A percentile compares a stretch with the other conserved stretches of the same genome.
phyloP scores from a whole-genome alignment of 2,113 vertebrate species.

The Lamprotornis superbus region DNA sequence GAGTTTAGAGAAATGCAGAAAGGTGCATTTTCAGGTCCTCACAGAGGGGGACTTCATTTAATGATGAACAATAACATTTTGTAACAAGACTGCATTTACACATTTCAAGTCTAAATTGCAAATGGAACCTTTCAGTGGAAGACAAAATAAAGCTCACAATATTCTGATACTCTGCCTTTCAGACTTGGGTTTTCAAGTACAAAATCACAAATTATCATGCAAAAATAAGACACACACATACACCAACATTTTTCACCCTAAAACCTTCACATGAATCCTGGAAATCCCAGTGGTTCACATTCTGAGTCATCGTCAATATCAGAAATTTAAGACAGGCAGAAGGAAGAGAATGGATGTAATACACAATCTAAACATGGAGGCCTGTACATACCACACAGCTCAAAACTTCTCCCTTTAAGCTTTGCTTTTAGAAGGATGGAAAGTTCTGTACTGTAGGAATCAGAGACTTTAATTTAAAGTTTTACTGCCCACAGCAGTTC shows the following conservation, averaged over 20 bases:
- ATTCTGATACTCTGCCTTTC: not conserved
- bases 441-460: not conserved
- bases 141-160: not conserved
- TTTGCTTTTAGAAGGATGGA: not conserved
- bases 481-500: not conserved
- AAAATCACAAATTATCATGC: not conserved
- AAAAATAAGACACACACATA: not conserved
- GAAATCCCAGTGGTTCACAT: not conserved
- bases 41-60: not conserved
- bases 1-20: not conserved
- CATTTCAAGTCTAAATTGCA: not conserved
- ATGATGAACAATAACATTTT: not conserved
- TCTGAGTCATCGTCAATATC: not conserved
- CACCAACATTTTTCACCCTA: not conserved
- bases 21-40: not conserved
- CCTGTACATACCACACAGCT: not conserved
- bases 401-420: not conserved
- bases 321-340: not conserved
- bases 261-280: not conserved
- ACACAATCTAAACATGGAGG: not conserved
- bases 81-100: not conserved
- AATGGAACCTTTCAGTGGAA: not conserved
- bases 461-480: not conserved
- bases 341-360: not conserved
- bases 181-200: not conserved